Percentiles rank a stretch among this genome's conserved stretches.
Conservation (phyloP, 64 coral and sea anemone species). For the Pocillopora verrucosa region DNA sequence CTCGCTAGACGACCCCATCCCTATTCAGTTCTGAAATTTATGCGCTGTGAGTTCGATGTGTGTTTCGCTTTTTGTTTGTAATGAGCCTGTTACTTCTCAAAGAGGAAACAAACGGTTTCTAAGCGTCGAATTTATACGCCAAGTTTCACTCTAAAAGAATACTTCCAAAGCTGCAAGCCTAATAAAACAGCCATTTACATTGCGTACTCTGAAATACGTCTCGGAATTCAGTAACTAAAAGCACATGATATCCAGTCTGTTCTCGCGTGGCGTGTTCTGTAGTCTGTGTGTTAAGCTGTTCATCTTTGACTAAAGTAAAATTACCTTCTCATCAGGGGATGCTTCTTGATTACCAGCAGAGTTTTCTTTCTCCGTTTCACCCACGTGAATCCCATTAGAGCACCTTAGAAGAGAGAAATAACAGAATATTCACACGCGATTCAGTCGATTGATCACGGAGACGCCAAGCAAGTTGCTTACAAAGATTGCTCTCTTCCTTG, state of each 20-base stretch:
- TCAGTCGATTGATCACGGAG: not conserved
- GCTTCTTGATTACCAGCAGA: not conserved
- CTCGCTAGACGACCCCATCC: not conserved
- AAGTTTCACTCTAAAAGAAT: not conserved
- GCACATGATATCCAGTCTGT: not conserved
- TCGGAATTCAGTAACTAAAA: not conserved
- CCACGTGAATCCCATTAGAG: not conserved
- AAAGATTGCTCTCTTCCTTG: constrained; percentile 12
- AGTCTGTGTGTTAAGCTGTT: not conserved
- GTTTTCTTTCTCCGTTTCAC: constrained; percentile 1
- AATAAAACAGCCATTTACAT: not conserved
- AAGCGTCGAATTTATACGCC: not conserved
- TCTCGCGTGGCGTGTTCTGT: not conserved
- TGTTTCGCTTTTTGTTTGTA: constrained; percentile 5
- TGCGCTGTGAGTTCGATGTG: not conserved
- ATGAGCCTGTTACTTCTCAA: not conserved
- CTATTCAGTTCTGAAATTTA: not conserved
- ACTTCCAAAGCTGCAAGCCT: not conserved
- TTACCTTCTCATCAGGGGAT: constrained; percentile 9
- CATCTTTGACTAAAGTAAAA: not conserved
- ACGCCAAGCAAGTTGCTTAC: constrained; percentile 1
- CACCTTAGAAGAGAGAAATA: constrained; percentile 40
- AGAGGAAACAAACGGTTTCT: not conserved
- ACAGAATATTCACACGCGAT: constrained; percentile 37
- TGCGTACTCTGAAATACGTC: not conserved